Evolutionary conservation across 2,888 invertebrate species (phyloP), one percentile per base, ranked within the genome.

Genomic region (Caenorhabditis virilis): DNA sequence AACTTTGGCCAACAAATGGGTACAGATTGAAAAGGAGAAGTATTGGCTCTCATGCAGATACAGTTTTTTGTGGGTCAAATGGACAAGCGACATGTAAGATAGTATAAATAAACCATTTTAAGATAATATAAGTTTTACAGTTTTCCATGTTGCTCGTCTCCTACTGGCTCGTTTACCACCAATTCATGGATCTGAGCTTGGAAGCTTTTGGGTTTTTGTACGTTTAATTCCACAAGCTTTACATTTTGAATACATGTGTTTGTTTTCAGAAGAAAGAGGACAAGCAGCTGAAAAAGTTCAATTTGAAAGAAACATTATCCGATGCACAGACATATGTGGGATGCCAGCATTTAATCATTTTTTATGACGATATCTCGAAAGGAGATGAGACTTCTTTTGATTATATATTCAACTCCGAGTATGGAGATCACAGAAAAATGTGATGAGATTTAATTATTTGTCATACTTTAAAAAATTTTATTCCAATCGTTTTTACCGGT

Each of bases 1-100:
- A 64, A 26, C n/a, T 58, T 3, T 64, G 57, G 54, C 64, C 64
- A 1, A 58, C 64, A 0, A 64, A 64, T 11, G 64, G 64, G 7
- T 58, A 38, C 16, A 23, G 33, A 9, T 26, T 30, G 23, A 64
- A 64, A 38, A 43, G 47, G 16, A 35, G 38, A 9, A 33, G 30
- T 2, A 23, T 48, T 41, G 62, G 57, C 18, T 11, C 38, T 7
- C 16, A 42, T 0, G 35, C 48, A 2, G 42, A 42, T 20, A 23
- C 52, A 13, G 26, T 56, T 16, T 62, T 35, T 27, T 48, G 39
- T 26, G 39, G 38, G 2, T 41, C 57, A 1, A 20, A n/a, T 35
- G 57, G 49, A 1, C 35, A 43, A 23, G 26, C 51, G 11, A 50
- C 49, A 7, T 55, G 61, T 61, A 11, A 55, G 60, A 48, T 33